These are phyloP conservation scores for Thalassarche chlororhynchos DNA, from an alignment of 2,113 vertebrate species.

Conservation along the genomic window DNA sequence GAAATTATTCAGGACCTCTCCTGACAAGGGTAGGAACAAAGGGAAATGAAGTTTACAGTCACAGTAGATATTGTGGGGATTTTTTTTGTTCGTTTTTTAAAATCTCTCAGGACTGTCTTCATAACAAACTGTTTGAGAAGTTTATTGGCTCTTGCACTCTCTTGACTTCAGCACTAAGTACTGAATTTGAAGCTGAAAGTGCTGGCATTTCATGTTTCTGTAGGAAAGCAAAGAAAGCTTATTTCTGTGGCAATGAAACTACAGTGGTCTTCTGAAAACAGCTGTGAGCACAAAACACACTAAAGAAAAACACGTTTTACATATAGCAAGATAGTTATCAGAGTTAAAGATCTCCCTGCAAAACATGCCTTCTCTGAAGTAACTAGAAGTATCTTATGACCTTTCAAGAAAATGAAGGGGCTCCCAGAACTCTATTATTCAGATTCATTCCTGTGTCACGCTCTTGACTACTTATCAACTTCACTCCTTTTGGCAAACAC, in stretches of 20 bases:
- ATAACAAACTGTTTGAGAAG: neutral
- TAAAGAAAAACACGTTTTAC: neutral
- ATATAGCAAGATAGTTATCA: neutral
- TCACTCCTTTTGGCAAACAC: neutral
- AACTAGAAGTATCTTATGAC: neutral
- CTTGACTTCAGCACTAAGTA: neutral
- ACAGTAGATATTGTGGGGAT: neutral
- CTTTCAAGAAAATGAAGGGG: neutral
- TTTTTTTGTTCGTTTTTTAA: neutral
- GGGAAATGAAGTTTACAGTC: neutral
- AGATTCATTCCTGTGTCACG: neutral
- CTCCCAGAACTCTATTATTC: neutral
- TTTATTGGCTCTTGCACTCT: neutral
- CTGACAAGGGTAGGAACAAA: neutral
- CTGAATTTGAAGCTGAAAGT: neutral
- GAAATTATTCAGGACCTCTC: neutral
- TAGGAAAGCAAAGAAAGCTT: neutral
- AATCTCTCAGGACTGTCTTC: neutral
- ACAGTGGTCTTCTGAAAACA: neutral
- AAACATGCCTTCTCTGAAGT: neutral
- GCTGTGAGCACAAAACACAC: neutral
- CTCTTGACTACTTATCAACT: neutral
- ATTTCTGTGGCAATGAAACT: neutral
- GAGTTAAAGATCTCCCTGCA: neutral
- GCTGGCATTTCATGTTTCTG: neutral